Percentiles rank a stretch among this genome's conserved stretches.
phyloP scores from a whole-genome alignment of 1,140 invertebrate species.

The Popillia japonica region DNA sequence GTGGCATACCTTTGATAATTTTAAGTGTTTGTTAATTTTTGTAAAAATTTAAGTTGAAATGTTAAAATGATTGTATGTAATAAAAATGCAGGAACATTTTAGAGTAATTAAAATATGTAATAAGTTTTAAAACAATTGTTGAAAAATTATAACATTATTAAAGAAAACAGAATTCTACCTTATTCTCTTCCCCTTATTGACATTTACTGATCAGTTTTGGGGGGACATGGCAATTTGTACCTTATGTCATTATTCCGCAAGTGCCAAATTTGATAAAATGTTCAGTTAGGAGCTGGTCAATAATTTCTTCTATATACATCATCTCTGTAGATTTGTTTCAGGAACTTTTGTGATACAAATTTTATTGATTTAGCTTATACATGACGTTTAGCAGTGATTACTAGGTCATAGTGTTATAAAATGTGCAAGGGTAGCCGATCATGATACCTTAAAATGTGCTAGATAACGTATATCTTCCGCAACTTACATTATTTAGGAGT shows the following conservation, averaged over 20 bases:
- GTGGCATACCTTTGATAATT: too few relatives aligned
- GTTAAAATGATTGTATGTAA: too few relatives aligned
- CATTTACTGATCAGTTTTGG: neutral
- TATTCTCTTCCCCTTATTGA: neutral
- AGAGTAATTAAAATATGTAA: too few relatives aligned
- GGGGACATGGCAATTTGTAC: neutral
- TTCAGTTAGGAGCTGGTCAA: neutral
- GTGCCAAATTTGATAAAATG: constrained; percentile 1
- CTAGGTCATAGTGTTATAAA: constrained; percentile 26
- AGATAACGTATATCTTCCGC: neutral
- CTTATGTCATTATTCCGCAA: constrained; percentile 2
- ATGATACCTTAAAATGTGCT: neutral
- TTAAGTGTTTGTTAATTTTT: too few relatives aligned
- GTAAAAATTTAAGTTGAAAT: too few relatives aligned
- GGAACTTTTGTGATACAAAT: neutral
- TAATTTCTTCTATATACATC: constrained; percentile 6
- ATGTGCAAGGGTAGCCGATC: neutral
- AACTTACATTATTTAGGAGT: neutral
- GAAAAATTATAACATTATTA: neutral
- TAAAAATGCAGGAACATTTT: too few relatives aligned
- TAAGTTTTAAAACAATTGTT: neutral
- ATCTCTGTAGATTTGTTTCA: constrained; percentile 7
- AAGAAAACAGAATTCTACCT: neutral
- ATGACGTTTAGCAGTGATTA: constrained; percentile 14
- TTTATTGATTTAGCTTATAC: constrained; percentile 1